phyloP scores from a whole-genome alignment of 37 sponge, comb jelly and placozoan genomes.

The Axinella damicornis region DNA sequence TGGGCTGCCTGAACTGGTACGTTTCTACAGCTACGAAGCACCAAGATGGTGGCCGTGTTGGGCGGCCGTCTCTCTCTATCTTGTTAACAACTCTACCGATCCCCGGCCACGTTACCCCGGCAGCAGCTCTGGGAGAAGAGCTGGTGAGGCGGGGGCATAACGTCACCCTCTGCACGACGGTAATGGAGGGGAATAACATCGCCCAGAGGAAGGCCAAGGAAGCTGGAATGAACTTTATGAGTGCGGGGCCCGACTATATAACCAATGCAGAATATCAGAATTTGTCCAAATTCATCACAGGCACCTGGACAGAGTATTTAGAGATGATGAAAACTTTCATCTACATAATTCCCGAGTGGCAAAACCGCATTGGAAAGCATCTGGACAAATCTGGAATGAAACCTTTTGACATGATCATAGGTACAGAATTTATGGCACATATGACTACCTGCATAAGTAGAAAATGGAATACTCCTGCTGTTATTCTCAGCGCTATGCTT shows the following conservation, averaged over 20 bases:
- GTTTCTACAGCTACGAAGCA: too few species aligned
- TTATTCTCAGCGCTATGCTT: neutral
- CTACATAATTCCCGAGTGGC: neutral
- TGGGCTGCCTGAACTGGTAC: too few species aligned
- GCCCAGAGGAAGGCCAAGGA: neutral
- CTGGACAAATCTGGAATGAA: neutral
- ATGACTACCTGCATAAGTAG: neutral
- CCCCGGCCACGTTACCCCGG: slow-evolving; percentile 29
- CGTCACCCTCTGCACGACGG: slow-evolving; percentile 30
- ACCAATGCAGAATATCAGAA: neutral
- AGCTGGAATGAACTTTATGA: slow-evolving; percentile 7
- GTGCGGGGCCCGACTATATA: neutral
- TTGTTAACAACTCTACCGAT: slow-evolving; percentile 11
- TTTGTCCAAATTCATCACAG: neutral
- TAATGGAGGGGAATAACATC: neutral
- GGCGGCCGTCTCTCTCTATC: slow-evolving; percentile 27
- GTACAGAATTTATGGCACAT: neutral
- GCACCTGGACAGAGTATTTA: neutral
- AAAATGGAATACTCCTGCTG: neutral
- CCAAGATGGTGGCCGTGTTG: too few species aligned
- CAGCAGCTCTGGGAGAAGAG: slow-evolving; percentile 54
- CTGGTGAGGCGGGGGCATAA: slow-evolving; percentile 65
- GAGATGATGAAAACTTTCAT: neutral
- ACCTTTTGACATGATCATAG: slow-evolving; percentile 6
- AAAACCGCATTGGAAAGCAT: neutral